Base-by-base conservation (phyloP, 2,797 vertebrate genomes). In the Microchirus variegatus region DNA sequence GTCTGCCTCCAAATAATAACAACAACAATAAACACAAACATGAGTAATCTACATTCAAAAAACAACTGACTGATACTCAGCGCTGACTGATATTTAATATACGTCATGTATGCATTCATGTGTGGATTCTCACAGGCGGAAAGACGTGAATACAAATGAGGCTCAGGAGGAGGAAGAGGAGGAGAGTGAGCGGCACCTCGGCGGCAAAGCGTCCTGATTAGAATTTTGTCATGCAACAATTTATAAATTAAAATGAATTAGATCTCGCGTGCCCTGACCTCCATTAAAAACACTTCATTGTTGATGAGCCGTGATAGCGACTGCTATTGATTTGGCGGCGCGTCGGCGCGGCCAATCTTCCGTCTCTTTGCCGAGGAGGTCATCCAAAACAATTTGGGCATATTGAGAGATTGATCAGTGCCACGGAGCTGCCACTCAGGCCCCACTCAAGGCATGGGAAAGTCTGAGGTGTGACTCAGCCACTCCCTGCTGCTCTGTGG, bases 261-360 rank as follows among this genome's bases (percentile, higher is more conserved):
- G 81, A 86, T 89, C 77, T 87, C 74, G 67, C 75, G 13, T 73
- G 86, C 59, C 89, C 87, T 86, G 89, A 92, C 90, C 89, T 90
- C 89, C 81, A 90, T 90, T 91, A 88, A 85, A 87, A 88, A 85
- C 87, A 86, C 83, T 88, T 91, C 82, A 86, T 87, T 83, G 86
- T 87, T 85, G 86, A 90, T 87, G 87, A 90, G 87, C 83, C 78
- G 57, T 80, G 87, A 89, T 86, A 86, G 84, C 87, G 87, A 88
- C 87, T 90, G 89, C 84, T 84, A 88, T 90, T 81, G 89, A 91
- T 90, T 82, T 31, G 86, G 84, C 78, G 70, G 60, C 83, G 78
- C 80, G 81, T 85, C 84, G 70, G 75, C 63, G 73, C 52, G 75
- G 77, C 84, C 73, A 69, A 78, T 78, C 78, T 31, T 31, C 80